A percentile compares a stretch with the other conserved stretches of the same genome.
phyloP scores from a whole-genome alignment of 2,888 invertebrate genomes.

The Drosophila aldrichi region DNA sequence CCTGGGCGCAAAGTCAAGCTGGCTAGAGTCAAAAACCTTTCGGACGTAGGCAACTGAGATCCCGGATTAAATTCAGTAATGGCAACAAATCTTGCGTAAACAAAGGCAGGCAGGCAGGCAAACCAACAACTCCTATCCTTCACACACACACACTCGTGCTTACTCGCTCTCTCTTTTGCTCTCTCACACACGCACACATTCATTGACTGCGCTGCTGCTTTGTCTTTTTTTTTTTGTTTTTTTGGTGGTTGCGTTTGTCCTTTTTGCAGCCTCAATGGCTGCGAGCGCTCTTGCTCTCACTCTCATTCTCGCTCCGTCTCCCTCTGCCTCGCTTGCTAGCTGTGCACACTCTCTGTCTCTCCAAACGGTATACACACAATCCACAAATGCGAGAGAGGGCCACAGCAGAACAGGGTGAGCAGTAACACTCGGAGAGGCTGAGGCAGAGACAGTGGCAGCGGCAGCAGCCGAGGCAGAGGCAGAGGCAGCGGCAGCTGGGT shows the following conservation, averaged over 20 bases:
- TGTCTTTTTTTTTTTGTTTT: conserved; percentile 47
- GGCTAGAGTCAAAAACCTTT: conserved; percentile 74
- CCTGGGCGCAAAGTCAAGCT: conserved; percentile 49
- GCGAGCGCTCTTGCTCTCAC: conserved; percentile 35
- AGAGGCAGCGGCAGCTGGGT: conserved; percentile 50
- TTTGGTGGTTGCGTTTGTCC: conserved; percentile 64
- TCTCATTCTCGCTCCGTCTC: conserved; percentile 2
- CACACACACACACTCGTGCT: conserved; percentile 4
- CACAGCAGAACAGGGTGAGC: conserved; percentile 30
- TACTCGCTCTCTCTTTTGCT: neutral
- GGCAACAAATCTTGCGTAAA: conserved; percentile 82
- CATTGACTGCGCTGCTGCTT: conserved; percentile 32
- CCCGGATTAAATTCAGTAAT: conserved; percentile 72
- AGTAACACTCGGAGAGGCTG: conserved; percentile 43
- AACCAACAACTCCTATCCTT: conserved; percentile 46
- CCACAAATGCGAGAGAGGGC: conserved; percentile 51
- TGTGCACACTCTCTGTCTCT: conserved; percentile 43
- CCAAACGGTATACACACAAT: conserved; percentile 71
- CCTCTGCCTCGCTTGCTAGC: neutral
- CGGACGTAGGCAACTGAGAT: conserved; percentile 62
- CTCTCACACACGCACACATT: conserved; percentile 1
- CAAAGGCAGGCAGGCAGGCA: conserved; percentile 57
- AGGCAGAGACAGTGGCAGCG: conserved; percentile 30
- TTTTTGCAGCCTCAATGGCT: conserved; percentile 76
- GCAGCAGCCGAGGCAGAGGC: conserved; percentile 7